Percentiles rank a stretch among this genome's conserved stretches.
Evolutionary conservation across 2,797 vertebrate species (phyloP).

Genomic region (Sciurus vulgaris): DNA sequence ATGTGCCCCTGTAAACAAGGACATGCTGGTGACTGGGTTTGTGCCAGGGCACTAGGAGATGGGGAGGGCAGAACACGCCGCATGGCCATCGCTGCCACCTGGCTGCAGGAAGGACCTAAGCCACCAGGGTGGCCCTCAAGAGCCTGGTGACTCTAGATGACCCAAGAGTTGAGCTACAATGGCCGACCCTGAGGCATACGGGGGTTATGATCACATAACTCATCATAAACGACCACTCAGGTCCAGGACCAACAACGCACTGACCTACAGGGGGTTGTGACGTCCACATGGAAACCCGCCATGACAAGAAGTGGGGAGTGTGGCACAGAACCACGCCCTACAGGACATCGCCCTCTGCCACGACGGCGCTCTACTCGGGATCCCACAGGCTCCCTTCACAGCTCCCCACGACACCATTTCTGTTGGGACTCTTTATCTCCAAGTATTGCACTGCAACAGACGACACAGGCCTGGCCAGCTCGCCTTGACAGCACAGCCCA

Average conservation of each 20-base stretch:
- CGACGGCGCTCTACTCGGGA: too few relatives aligned
- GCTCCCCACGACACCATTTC: neutral
- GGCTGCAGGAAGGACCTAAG: neutral
- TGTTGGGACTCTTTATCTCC: neutral
- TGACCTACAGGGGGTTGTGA: too few relatives aligned
- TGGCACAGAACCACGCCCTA: neutral
- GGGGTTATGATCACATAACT: fast-evolving
- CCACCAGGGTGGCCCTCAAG: neutral
- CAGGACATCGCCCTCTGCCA: neutral
- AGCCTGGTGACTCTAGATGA: neutral
- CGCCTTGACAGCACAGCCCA: neutral
- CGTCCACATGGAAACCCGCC: neutral
- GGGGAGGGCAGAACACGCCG: neutral
- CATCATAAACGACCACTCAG: neutral
- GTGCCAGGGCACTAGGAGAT: neutral
- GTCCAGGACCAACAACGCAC: neutral
- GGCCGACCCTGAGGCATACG: too few relatives aligned
- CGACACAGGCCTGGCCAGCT: neutral
- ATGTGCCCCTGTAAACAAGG: neutral
- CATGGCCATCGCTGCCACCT: neutral
- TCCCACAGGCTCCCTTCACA: too few relatives aligned
- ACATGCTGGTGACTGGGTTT: too few relatives aligned
- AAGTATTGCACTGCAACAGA: neutral
- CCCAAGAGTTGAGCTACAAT: too few relatives aligned
- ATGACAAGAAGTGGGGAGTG: too few relatives aligned